A percentile compares a stretch with the other conserved stretches of the same genome.
phyloP scores from a whole-genome alignment of 2,113 vertebrate genomes.

The Trematomus loennbergii region DNA sequence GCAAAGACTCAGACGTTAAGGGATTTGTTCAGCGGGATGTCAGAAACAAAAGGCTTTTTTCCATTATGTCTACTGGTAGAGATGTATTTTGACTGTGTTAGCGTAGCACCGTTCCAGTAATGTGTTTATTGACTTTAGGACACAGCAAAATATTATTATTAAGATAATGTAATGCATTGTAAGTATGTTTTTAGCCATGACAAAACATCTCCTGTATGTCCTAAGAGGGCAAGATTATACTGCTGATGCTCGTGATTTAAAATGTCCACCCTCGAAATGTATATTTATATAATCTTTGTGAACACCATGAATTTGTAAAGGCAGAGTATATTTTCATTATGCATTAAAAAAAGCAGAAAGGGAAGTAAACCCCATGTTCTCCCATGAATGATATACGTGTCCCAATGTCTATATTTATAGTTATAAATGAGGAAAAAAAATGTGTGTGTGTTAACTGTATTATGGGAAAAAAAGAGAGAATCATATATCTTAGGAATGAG shows the following conservation, averaged over 20 bases:
- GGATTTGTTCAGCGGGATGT: neutral
- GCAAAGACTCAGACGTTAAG: conserved; percentile 56
- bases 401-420: too few species aligned
- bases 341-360: neutral
- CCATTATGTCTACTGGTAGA: neutral
- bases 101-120: neutral
- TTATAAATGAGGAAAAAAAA: too few species aligned
- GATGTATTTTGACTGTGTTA: neutral
- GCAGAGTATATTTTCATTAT: neutral
- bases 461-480: neutral
- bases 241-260: neutral
- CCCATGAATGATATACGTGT: too few species aligned
- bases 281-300: neutral
- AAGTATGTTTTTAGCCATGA: too few species aligned
- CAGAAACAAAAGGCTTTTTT: neutral
- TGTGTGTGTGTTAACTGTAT: neutral
- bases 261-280: neutral
- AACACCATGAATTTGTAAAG: neutral
- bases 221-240: neutral
- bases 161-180: too few species aligned
- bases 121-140: neutral
- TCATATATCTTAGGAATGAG: conserved; percentile 27
- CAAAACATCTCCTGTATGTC: too few species aligned
- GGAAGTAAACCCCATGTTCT: neutral
- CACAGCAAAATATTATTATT: neutral